Evolutionary conservation across 2,888 invertebrate species (phyloP), one percentile per base, ranked within the genome.

Genomic region (Drosophila maculinotata): DNA sequence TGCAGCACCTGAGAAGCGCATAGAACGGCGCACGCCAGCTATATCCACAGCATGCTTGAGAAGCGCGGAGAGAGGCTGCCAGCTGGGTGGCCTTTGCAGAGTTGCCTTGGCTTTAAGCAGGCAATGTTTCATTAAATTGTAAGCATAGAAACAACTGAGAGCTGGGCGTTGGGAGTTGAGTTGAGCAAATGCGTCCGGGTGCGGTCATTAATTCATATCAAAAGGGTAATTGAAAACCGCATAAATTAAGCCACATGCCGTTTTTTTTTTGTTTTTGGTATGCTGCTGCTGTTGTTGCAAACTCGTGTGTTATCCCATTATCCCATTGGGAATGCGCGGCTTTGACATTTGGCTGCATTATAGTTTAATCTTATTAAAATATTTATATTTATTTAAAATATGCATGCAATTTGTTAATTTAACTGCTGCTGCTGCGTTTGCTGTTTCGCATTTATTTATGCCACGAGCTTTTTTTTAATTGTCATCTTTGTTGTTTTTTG

Each of bases 341-440:
- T 82, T 76, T 76, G 80, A 82, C 85, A 84, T 80, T 84, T 78
- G 85, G 62, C 85, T 81, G 84, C 78, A 79, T 87, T 86, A 87
- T 82, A 82, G 89, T 87, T 87, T 87, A 88, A 87, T 87, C 83
- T 87, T 84, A 84, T 84, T 84, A 84, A 84, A 84, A 87, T 85
- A 84, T 84, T 84, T 84, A 84, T 88, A 73, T 87, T 87, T 80
- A 80, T 85, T 73, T 87, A 82, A 85, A 87, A 87, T 82, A 87
- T 88, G 86, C 79, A 87, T 82, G 80, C 89, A 87, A 87, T 87
- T 87, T 88, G 86, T 88, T 88, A 87, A 87, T 87, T 87, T 87
- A 88, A 87, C 79, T 85, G 88, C 86, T 71, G 70, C 20, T 20
- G 20, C 67, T 85, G 82, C 74, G 74, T 78, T 78, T 76, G 76